phyloP scores from a whole-genome alignment of 2,888 invertebrate species.

The Drosophila koepferae region DNA sequence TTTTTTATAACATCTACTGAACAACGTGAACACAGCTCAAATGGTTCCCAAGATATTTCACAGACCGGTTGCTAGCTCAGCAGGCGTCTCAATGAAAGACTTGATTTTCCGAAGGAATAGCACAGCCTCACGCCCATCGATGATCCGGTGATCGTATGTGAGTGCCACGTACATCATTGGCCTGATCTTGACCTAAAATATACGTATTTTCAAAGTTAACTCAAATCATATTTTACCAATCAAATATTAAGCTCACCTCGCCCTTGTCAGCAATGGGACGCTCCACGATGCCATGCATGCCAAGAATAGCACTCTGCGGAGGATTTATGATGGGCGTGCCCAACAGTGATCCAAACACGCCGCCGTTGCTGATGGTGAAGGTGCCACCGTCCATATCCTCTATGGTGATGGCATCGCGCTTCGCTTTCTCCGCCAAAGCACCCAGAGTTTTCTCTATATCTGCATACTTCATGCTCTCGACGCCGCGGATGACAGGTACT shows the following conservation, averaged over 20 bases:
- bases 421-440: constrained; percentile 96
- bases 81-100: constrained; percentile 97
- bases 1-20: not conserved
- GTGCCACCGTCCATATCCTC: constrained; percentile 99
- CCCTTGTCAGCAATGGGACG: constrained; percentile 97
- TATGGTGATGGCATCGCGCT: constrained; percentile 93
- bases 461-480: constrained; percentile 97
- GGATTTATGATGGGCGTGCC: constrained; percentile 99
- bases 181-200: constrained; percentile 93
- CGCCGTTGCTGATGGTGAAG: constrained; percentile 99
- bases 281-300: constrained; percentile 99
- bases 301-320: constrained; percentile 98
- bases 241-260: constrained; percentile 86
- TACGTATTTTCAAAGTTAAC: not conserved
- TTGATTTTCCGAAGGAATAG: constrained; percentile 98
- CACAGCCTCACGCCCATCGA: constrained; percentile 99
- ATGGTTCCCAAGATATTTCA: constrained; percentile 86
- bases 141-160: constrained; percentile 99
- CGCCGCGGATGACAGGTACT: constrained; percentile 97
- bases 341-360: constrained; percentile 98
- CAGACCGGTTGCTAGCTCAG: constrained; percentile 95
- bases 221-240: not conserved
- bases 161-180: constrained; percentile 99
- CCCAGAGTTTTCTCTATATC: constrained; percentile 96
- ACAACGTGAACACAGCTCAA: not conserved